phyloP scores from a whole-genome alignment of 2,888 invertebrate genomes.

The Parelbella ahira region DNA sequence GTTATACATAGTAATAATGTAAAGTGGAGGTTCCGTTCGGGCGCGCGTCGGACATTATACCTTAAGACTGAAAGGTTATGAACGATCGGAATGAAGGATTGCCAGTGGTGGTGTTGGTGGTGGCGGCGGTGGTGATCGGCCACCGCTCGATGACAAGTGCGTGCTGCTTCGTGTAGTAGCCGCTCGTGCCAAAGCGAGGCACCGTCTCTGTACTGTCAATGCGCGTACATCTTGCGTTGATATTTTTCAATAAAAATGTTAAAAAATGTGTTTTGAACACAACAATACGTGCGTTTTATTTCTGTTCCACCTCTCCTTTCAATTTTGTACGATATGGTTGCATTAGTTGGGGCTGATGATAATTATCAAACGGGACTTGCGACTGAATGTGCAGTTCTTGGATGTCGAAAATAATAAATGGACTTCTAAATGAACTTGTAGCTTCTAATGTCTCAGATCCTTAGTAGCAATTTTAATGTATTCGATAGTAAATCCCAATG shows the following conservation, averaged over 20 bases:
- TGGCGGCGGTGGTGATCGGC: neutral
- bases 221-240: conserved; percentile 65
- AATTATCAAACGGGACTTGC: too few species aligned
- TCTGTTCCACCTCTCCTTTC: too few species aligned
- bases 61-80: conserved; percentile 17
- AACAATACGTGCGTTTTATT: conserved; percentile 66
- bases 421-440: too few species aligned
- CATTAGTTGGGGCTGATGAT: too few species aligned
- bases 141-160: conserved; percentile 21
- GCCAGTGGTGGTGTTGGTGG: neutral
- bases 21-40: neutral
- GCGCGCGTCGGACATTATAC: conserved; percentile 2
- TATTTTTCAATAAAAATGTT: conserved; percentile 78
- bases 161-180: conserved; percentile 28
- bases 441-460: too few species aligned
- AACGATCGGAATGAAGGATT: conserved; percentile 1
- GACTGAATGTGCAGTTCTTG: too few species aligned
- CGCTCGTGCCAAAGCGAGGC: conserved; percentile 25
- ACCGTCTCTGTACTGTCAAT: conserved; percentile 39
- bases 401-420: too few species aligned
- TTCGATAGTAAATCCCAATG: too few species aligned
- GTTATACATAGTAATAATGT: too few species aligned
- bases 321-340: too few species aligned
- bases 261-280: conserved; percentile 80
- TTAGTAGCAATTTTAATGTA: too few species aligned